Evolutionary conservation across 2,888 invertebrate species (phyloP).

Genomic region (Anarsia innoxiella): DNA sequence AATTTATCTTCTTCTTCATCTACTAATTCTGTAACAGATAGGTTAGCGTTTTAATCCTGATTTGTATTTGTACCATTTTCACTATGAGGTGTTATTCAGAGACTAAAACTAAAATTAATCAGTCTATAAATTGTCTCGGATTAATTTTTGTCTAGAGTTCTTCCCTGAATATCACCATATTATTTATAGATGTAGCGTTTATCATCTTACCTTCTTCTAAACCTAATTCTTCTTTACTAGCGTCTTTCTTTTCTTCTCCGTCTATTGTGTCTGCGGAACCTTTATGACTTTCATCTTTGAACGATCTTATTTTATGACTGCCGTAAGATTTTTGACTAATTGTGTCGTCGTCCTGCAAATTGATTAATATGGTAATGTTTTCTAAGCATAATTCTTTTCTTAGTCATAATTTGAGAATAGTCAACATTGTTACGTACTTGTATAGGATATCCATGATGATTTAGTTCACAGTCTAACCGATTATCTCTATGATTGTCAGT

Average conservation of each 20-base stretch:
- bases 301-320: conserved; percentile 91
- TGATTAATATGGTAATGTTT: background rate
- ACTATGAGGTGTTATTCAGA: too few relatives aligned
- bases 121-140: too few relatives aligned
- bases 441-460: conserved; percentile 81
- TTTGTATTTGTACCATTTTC: too few relatives aligned
- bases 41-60: too few relatives aligned
- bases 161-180: too few relatives aligned
- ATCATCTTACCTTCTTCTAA: conserved; percentile 82
- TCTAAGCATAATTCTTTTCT: too few relatives aligned
- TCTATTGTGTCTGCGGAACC: conserved; percentile 90
- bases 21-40: conserved; percentile 46
- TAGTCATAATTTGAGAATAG: too few relatives aligned
- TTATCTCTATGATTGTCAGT: conserved; percentile 83
- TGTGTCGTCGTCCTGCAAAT: conserved; percentile 80
- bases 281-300: conserved; percentile 94
- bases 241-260: conserved; percentile 91
- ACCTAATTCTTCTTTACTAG: conserved; percentile 92
- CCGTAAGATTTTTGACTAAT: conserved; percentile 94
- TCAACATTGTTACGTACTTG: too few relatives aligned
- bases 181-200: too few relatives aligned
- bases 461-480: conserved; percentile 83
- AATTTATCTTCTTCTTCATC: conserved; percentile 80
- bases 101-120: too few relatives aligned
- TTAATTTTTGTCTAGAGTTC: too few relatives aligned